Evolutionary conservation across 2,113 vertebrate species (phyloP), one percentile per base, ranked within the genome.

Genomic region (Carassius gibelio): DNA sequence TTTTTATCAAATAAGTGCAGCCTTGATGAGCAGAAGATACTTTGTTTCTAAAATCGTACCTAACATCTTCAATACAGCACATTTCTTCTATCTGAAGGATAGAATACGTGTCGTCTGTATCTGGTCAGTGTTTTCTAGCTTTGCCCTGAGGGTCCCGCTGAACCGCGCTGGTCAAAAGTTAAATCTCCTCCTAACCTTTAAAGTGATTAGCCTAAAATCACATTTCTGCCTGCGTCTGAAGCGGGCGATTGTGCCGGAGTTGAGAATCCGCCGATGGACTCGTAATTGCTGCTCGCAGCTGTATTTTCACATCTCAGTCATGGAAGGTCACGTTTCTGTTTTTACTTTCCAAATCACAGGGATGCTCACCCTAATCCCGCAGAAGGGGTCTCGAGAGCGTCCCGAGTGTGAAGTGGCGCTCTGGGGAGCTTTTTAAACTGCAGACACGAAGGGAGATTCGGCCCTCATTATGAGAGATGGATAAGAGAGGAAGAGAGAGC

Each of bases 401-500:
- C 64, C 80, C 26, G 26, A 34, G 64, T 36, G 80, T 52, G 69
- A 19, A 52, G 62, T 52, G 80, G 45, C 3, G 45, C 80, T 69
- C 45, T 82, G 64, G 64, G 64, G 45, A 69, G 80, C 52, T 52
- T 52, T 36, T 52, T 69, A 82, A 69, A 69, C 64, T 8, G n/a
- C 78, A 80, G 26, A 81, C 36, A 81, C 38, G 8, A 79, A 13
- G 30, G 21, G 13, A 42, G 76, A 38, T 79, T 83, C 59, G 55
- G 30, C 83, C 57, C 23, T 77, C 38, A 76, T 84, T 66, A 64
- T 8, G 26, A 84, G 74, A 84, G 57, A 55, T 42, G 75, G 74
- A 66, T 76, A 52, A 76, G 42, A 52, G 74, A 2, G 23, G 21
- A 59, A 8, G 64, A 21, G 82, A 23, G 17, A 52, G 75, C 38